Percentiles rank a stretch among this genome's conserved stretches.
These are phyloP conservation scores for Cryptotis parvus DNA, from an alignment of 2,113 vertebrate species.

Conservation along the genomic window DNA sequence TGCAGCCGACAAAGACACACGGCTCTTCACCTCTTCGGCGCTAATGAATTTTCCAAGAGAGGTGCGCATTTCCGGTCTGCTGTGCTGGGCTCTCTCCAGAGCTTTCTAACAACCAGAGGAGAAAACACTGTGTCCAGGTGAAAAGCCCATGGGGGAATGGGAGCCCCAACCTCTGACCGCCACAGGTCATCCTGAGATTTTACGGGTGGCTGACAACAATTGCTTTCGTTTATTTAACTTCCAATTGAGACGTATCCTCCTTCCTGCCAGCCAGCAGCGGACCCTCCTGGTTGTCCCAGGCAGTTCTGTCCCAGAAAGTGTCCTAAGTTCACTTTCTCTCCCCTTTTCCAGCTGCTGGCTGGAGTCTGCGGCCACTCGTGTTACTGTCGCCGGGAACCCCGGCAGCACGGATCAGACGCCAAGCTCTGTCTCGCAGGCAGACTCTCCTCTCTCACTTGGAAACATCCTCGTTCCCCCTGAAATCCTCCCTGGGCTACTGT, in stretches of 20 bases:
- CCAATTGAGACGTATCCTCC: background rate
- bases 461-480: background rate
- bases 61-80: background rate
- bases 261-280: background rate
- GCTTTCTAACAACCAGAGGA: background rate
- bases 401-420: background rate
- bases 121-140: background rate
- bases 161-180: background rate
- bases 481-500: background rate
- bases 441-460: background rate
- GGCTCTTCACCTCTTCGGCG: background rate
- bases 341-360: background rate
- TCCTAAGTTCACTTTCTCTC: background rate
- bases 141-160: background rate
- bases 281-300: too few species aligned
- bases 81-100: conserved; percentile 2
- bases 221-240: background rate
- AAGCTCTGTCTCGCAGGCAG: background rate
- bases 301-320: too few species aligned
- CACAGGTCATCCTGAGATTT: background rate
- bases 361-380: background rate
- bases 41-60: background rate
- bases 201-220: background rate
- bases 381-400: background rate
- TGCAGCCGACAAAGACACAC: background rate